Percentiles rank a stretch among this genome's conserved stretches.
These are phyloP conservation scores for Orthonychiurus folsomi DNA, from an alignment of 2,888 invertebrate genomes.

Conservation along the genomic window DNA sequence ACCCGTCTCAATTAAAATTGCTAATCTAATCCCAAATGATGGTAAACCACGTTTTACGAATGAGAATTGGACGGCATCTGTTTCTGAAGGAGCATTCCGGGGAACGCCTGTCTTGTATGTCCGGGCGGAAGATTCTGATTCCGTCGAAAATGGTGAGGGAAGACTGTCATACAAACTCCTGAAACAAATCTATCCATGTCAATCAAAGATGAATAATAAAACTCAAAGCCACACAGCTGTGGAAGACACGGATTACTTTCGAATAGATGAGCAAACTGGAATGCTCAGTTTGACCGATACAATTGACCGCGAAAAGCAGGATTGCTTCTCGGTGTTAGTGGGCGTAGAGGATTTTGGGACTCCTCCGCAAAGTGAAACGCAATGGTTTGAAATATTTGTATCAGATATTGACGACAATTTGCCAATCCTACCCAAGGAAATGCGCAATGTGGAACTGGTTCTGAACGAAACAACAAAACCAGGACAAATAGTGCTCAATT, in stretches of 20 bases:
- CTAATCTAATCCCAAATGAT: slow-evolving; percentile 42
- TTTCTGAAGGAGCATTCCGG: slow-evolving; percentile 41
- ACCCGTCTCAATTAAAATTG: slow-evolving; percentile 31
- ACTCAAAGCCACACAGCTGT: background rate
- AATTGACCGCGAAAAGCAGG: slow-evolving; percentile 65
- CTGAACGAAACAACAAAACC: slow-evolving; percentile 59
- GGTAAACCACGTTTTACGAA: slow-evolving; percentile 41
- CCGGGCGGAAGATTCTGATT: slow-evolving; percentile 35
- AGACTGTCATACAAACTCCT: slow-evolving; percentile 30
- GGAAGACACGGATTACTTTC: slow-evolving; percentile 33
- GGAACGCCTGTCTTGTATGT: slow-evolving; percentile 35
- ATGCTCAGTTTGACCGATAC: slow-evolving; percentile 59
- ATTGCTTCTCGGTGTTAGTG: slow-evolving; percentile 64
- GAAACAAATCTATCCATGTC: slow-evolving; percentile 37
- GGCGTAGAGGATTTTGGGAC: slow-evolving; percentile 69
- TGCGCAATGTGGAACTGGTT: slow-evolving; percentile 48
- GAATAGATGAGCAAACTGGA: slow-evolving; percentile 56
- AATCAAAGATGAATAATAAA: slow-evolving; percentile 20
- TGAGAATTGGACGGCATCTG: slow-evolving; percentile 39
- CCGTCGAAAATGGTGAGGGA: slow-evolving; percentile 39
- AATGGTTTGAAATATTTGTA: slow-evolving; percentile 35
- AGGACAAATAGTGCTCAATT: slow-evolving; percentile 57
- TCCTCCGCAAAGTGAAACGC: slow-evolving; percentile 54
- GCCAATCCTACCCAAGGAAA: slow-evolving; percentile 52
- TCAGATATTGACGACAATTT: slow-evolving; percentile 68